Percentiles rank a stretch among this genome's conserved stretches.
Evolutionary conservation across 2,797 vertebrate genomes (phyloP).

Genomic region (Rallus crepitans): DNA sequence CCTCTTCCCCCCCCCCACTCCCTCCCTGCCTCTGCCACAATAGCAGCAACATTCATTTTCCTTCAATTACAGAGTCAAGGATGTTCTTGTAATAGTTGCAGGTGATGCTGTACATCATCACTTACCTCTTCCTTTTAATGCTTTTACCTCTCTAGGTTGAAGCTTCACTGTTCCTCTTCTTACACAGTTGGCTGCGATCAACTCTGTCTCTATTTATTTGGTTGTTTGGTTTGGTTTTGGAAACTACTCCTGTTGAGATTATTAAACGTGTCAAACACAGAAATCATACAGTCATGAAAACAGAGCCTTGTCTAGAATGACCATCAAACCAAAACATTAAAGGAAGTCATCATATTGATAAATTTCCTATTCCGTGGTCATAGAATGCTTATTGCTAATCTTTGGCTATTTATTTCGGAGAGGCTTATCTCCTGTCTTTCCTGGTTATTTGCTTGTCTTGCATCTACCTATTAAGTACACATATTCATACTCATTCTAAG

Average conservation of each 20-base stretch:
- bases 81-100: background rate
- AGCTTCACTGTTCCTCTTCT: background rate
- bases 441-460: background rate
- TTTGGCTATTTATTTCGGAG: background rate
- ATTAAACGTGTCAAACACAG: background rate
- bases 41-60: background rate
- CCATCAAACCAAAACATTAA: background rate
- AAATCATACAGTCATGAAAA: background rate
- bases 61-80: background rate
- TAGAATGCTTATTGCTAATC: background rate
- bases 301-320: background rate
- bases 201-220: background rate
- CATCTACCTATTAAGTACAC: background rate
- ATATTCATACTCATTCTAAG: background rate
- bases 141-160: background rate
- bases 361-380: background rate
- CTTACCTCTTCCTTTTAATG: background rate
- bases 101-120: background rate
- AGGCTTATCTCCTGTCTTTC: background rate
- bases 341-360: background rate
- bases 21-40: background rate
- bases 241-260: background rate
- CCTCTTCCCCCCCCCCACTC: background rate
- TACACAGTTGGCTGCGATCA: background rate
- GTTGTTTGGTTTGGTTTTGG: background rate